These are phyloP conservation scores for Blastobasis adustella DNA, from an alignment of 2,888 invertebrate species.

Conservation along the genomic window DNA sequence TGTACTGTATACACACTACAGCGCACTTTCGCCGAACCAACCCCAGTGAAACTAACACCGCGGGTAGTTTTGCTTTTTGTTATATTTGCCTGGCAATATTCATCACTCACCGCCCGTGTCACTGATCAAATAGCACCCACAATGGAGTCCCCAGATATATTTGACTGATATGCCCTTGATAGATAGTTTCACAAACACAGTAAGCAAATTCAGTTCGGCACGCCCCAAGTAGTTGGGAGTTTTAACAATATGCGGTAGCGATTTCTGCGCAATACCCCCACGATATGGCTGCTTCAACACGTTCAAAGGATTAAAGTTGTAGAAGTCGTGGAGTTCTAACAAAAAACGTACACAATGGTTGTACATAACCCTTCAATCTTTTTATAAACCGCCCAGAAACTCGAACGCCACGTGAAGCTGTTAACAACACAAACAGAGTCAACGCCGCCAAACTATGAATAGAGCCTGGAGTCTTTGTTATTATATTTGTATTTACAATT, in stretches of 20 bases:
- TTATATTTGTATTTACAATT: conserved; percentile 63
- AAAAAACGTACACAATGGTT: background rate
- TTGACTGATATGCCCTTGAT: conserved; percentile 64
- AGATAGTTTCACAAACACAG: conserved; percentile 59
- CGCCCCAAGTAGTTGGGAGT: no score
- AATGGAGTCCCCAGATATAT: conserved; percentile 68
- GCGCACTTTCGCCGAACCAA: conserved; percentile 31
- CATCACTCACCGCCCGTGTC: conserved; percentile 71
- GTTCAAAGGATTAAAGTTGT: no score
- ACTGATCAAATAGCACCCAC: conserved; percentile 70
- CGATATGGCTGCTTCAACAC: no score
- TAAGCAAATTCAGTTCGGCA: conserved; percentile 11
- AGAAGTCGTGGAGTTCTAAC: background rate
- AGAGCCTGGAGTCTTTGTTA: conserved; percentile 57
- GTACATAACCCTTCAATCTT: conserved; percentile 10
- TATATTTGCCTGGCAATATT: conserved; percentile 73
- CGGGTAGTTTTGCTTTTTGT: conserved; percentile 72
- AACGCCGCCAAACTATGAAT: conserved; percentile 46
- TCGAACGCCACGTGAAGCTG: conserved; percentile 38
- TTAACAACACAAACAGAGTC: conserved; percentile 45
- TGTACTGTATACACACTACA: conserved; percentile 17
- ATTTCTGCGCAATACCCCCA: no score
- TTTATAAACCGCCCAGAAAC: conserved; percentile 21
- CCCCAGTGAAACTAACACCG: conserved; percentile 69
- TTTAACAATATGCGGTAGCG: no score